phyloP scores from a whole-genome alignment of 37 sponge, comb jelly and placozoan genomes.

The Bolinopsis microptera region DNA sequence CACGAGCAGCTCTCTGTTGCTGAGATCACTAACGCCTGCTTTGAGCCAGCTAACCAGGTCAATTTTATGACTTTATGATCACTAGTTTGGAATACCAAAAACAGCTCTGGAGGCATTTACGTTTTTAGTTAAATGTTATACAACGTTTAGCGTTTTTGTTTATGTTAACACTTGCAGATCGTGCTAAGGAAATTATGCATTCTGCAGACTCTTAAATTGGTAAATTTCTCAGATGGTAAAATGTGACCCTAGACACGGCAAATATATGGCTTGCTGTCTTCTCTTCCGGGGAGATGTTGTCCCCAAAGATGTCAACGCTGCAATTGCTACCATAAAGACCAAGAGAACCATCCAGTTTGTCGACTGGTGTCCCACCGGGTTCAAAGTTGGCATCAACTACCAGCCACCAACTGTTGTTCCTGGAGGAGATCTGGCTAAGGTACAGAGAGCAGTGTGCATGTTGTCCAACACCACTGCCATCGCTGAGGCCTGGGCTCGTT shows the following conservation, averaged over 20 bases:
- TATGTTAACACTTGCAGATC: no score
- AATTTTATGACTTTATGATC: no score
- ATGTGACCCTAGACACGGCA: slow-evolving; percentile 97
- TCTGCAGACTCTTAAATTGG: no score
- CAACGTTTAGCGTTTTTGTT: no score
- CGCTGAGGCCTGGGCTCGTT: slow-evolving; percentile 98
- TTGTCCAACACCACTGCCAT: slow-evolving; percentile 98
- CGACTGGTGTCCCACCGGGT: slow-evolving; percentile 99
- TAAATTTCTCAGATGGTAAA: slow-evolving; percentile 81
- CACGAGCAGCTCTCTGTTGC: slow-evolving; percentile 84
- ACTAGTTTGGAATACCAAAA: no score
- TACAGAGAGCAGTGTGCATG: slow-evolving; percentile 94
- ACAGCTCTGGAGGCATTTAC: no score
- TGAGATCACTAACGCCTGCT: slow-evolving; percentile 77
- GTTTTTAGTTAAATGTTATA: no score
- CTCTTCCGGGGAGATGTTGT: slow-evolving; percentile 96
- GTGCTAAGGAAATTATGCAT: no score
- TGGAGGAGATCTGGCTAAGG: slow-evolving; percentile 96
- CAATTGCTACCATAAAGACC: slow-evolving; percentile 97
- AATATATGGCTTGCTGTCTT: slow-evolving; percentile 99
- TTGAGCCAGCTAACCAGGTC: slow-evolving; percentile 93
- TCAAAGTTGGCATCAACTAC: slow-evolving; percentile 80
- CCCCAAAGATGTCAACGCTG: slow-evolving; percentile 95
- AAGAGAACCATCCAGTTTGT: slow-evolving; percentile 96
- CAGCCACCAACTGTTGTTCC: slow-evolving; percentile 79